phyloP scores from a whole-genome alignment of 2,113 vertebrate species.

The Calidris pygmaea region DNA sequence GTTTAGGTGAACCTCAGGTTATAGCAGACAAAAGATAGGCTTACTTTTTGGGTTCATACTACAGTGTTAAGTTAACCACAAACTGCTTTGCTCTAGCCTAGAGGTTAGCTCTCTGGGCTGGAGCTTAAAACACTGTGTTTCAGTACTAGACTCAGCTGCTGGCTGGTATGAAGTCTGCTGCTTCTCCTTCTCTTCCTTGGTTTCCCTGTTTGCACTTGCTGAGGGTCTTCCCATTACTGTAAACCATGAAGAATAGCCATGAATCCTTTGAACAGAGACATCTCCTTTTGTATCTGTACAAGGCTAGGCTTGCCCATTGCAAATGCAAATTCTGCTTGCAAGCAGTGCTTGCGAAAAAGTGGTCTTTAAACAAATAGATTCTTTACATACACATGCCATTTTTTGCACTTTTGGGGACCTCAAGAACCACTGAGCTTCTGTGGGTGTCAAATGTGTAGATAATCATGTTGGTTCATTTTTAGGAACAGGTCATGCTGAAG shows the following conservation, averaged over 20 bases:
- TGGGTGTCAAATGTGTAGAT: neutral
- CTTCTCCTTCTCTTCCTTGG: neutral
- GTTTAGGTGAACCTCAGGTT: neutral
- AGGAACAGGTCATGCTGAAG: neutral
- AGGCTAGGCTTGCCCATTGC: neutral
- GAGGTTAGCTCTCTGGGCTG: neutral
- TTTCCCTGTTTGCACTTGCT: neutral
- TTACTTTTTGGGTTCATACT: neutral
- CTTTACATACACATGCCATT: accelerated
- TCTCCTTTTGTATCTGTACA: neutral
- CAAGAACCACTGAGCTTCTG: neutral
- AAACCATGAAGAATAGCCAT: neutral
- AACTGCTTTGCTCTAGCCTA: neutral
- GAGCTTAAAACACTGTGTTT: neutral
- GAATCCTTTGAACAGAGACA: neutral
- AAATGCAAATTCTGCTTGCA: neutral
- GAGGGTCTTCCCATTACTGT: neutral
- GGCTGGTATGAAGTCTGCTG: neutral
- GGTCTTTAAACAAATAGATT: neutral
- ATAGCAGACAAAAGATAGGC: neutral
- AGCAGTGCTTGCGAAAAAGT: neutral
- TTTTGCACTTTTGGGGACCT: neutral
- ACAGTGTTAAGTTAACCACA: neutral
- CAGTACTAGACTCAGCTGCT: neutral
- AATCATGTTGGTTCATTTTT: neutral